A percentile compares a stretch with the other conserved stretches of the same genome.
Conservation (phyloP, 92 coral and sea anemone species). For the Isaurus tuberculatus region DNA sequence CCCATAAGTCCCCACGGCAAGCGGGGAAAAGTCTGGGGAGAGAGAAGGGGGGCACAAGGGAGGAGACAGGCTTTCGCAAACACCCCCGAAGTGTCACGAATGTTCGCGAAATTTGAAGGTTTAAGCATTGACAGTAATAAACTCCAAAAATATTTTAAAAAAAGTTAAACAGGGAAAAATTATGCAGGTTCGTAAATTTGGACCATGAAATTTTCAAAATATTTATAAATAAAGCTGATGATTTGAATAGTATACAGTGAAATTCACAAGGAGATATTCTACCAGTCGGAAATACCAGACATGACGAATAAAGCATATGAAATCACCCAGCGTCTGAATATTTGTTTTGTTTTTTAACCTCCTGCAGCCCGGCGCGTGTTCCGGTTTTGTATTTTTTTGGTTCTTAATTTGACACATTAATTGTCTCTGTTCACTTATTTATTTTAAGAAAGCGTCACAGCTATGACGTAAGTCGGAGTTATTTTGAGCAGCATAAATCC, state of each 20-base stretch:
- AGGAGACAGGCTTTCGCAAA: slow-evolving; percentile 36
- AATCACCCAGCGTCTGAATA: background rate
- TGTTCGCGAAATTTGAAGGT: slow-evolving; percentile 29
- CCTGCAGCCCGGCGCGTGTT: slow-evolving; percentile 5
- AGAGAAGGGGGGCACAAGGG: slow-evolving; percentile 11
- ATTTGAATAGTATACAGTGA: background rate
- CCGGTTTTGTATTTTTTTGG: slow-evolving; percentile 13
- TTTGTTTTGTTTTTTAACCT: slow-evolving; percentile 39
- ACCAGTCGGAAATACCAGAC: slow-evolving; percentile 36
- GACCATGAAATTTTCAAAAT: background rate
- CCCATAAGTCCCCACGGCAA: slow-evolving; percentile 75
- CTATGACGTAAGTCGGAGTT: slow-evolving; percentile 21
- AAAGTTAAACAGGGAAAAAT: too few species aligned
- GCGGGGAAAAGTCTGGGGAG: slow-evolving; percentile 53
- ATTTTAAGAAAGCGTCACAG: slow-evolving; percentile 18
- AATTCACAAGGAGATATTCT: slow-evolving; percentile 3
- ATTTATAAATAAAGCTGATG: background rate
- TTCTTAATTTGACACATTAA: background rate
- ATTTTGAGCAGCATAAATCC: slow-evolving; percentile 6
- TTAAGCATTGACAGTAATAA: background rate
- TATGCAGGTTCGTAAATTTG: background rate
- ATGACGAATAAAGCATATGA: background rate
- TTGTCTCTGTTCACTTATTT: background rate
- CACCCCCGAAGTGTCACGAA: slow-evolving; percentile 25
- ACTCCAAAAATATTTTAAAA: background rate